Percentiles rank a stretch among this genome's conserved stretches.
phyloP scores from a whole-genome alignment of 2,797 vertebrate species.

The Sebastes hubbsi region DNA sequence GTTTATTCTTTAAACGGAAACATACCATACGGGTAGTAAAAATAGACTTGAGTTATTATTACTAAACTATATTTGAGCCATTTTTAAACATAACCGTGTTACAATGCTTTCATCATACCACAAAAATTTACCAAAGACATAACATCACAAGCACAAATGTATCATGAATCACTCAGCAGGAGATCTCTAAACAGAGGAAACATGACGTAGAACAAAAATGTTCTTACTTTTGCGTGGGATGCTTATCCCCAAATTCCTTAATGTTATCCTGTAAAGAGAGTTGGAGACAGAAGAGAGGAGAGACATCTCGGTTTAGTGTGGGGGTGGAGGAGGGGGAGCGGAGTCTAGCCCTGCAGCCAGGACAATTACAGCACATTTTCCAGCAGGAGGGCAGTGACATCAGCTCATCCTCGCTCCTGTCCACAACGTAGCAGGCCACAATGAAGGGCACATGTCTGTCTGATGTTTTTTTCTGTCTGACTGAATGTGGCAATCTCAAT shows the following conservation, averaged over 20 bases:
- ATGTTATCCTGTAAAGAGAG: slow-evolving; percentile 91
- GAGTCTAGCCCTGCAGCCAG: slow-evolving; percentile 80
- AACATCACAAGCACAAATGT: slow-evolving; percentile 69
- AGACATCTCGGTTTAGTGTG: slow-evolving; percentile 63
- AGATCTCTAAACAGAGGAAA: slow-evolving; percentile 76
- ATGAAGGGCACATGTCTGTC: slow-evolving; percentile 75
- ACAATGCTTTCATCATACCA: slow-evolving; percentile 62
- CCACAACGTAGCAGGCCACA: slow-evolving; percentile 74
- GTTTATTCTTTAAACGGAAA: slow-evolving; percentile 25
- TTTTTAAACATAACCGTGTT: slow-evolving; percentile 44
- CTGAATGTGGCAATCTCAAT: slow-evolving; percentile 40
- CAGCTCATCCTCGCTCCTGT: slow-evolving; percentile 82
- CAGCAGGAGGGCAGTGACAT: slow-evolving; percentile 85
- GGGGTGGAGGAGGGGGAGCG: slow-evolving; percentile 63
- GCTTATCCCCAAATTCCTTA: slow-evolving; percentile 96
- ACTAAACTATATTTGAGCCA: slow-evolving; percentile 39
- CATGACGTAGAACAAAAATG: slow-evolving; percentile 71
- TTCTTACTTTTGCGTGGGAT: slow-evolving; percentile 94
- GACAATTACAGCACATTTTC: slow-evolving; percentile 87
- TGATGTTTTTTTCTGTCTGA: slow-evolving; percentile 66
- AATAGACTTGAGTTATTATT: slow-evolving; percentile 63
- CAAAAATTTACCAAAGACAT: slow-evolving; percentile 68
- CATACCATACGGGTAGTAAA: slow-evolving; percentile 37
- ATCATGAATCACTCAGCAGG: slow-evolving; percentile 68
- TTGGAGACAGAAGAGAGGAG: slow-evolving; percentile 76